phyloP scores from a whole-genome alignment of 1,140 invertebrate species.

The Sycobia sp. region DNA sequence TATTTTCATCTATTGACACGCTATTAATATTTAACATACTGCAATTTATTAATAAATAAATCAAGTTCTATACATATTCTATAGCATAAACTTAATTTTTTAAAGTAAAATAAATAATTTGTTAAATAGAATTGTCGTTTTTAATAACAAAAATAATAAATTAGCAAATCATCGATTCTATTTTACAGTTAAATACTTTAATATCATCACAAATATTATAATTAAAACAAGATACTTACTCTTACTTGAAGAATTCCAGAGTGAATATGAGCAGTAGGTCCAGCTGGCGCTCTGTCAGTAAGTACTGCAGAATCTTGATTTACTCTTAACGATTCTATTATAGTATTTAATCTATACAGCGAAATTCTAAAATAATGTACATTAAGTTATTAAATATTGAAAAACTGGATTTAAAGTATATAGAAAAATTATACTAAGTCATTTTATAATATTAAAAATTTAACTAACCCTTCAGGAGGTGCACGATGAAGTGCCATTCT shows the following conservation, averaged over 20 bases:
- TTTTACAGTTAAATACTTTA: too few relatives aligned
- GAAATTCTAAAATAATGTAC: slow-evolving; percentile 47
- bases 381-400: slow-evolving; percentile 7
- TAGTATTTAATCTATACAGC: slow-evolving; percentile 66
- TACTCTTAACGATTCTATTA: slow-evolving; percentile 77
- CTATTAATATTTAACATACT: too few relatives aligned
- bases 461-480: slow-evolving; percentile 76
- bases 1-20: too few relatives aligned
- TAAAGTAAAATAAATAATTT: not conserved
- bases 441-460: not conserved
- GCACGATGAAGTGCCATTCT: slow-evolving; percentile 76
- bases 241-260: slow-evolving; percentile 84
- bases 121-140: not conserved
- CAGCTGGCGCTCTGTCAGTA: slow-evolving; percentile 73
- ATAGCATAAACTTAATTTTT: not conserved
- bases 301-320: slow-evolving; percentile 73
- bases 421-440: not conserved
- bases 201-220: too few relatives aligned
- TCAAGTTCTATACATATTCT: not conserved
- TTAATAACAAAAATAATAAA: not conserved
- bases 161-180: too few relatives aligned
- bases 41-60: not conserved
- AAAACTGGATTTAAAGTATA: not conserved
- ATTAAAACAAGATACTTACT: too few relatives aligned
- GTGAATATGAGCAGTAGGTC: slow-evolving; percentile 88